phyloP scores from a whole-genome alignment of 2,113 vertebrate species.

The Haemorhous mexicanus region DNA sequence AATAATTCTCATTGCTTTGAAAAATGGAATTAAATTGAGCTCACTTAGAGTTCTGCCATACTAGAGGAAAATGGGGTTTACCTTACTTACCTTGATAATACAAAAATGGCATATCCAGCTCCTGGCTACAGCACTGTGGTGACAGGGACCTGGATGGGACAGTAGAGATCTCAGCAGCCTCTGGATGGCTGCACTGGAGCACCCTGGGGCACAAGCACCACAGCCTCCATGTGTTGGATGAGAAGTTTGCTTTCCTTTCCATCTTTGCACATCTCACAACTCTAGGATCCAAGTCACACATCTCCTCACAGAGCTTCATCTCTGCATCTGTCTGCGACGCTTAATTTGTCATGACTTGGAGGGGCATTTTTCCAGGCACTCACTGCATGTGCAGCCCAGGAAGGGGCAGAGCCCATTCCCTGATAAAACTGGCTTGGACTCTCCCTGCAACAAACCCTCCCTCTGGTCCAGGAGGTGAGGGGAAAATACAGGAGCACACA shows the following conservation, averaged over 20 bases:
- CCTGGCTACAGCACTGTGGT: rapidly evolving
- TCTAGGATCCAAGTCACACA: background rate
- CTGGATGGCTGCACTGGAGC: background rate
- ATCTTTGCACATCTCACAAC: background rate
- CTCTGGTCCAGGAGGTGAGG: background rate
- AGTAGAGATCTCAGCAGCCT: background rate
- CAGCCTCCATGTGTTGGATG: background rate
- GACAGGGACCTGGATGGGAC: rapidly evolving
- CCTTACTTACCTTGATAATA: background rate
- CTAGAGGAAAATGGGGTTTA: background rate
- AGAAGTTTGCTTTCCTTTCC: background rate
- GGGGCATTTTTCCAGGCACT: conserved; percentile 24
- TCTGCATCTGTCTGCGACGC: background rate
- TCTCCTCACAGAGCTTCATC: background rate
- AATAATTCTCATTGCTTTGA: background rate
- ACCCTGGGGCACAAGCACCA: background rate
- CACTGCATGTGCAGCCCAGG: background rate
- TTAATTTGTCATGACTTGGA: background rate
- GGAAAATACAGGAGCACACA: background rate
- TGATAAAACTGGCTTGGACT: background rate
- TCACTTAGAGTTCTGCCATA: background rate
- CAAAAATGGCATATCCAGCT: background rate
- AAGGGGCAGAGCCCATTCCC: background rate
- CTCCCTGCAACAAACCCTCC: background rate
- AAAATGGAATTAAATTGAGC: background rate